A percentile compares a stretch with the other conserved stretches of the same genome.
Conservation (phyloP, 1,140 invertebrate species). For the Orussus abietinus region DNA sequence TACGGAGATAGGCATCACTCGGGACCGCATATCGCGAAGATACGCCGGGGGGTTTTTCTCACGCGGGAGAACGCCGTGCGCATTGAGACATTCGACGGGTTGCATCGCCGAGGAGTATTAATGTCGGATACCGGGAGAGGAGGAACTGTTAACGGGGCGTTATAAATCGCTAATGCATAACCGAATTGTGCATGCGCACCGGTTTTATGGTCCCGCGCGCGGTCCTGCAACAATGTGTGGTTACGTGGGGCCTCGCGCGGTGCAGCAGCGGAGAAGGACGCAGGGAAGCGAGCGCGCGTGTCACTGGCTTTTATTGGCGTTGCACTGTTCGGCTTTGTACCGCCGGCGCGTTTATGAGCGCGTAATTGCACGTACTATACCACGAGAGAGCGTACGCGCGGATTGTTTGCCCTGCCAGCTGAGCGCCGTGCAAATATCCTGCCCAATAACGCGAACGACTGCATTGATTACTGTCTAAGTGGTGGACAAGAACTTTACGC, state of each 20-base stretch:
- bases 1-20: too few species aligned
- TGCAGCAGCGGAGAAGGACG: slow-evolving; percentile 2
- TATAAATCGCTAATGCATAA: slow-evolving; percentile 34
- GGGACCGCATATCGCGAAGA: too few species aligned
- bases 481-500: too few species aligned
- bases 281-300: slow-evolving; percentile 28
- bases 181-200: slow-evolving; percentile 22
- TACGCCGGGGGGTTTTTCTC: too few species aligned
- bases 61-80: too few species aligned
- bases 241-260: neutral
- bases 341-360: slow-evolving; percentile 29
- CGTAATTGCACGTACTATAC: slow-evolving; percentile 36
- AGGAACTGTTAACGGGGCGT: slow-evolving; percentile 27
- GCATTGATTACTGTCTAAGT: too few species aligned
- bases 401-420: too few species aligned
- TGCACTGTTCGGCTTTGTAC: slow-evolving; percentile 1
- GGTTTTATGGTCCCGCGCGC: neutral
- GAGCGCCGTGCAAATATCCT: too few species aligned
- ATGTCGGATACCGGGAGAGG: too few species aligned
- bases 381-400: too few species aligned
- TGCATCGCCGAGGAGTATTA: slow-evolving; percentile 13
- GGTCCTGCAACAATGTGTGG: neutral
- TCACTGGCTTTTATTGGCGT: slow-evolving; percentile 31
- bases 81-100: neutral
- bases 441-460: too few species aligned